phyloP scores from a whole-genome alignment of 2,797 vertebrate genomes.

The Tapirus indicus region DNA sequence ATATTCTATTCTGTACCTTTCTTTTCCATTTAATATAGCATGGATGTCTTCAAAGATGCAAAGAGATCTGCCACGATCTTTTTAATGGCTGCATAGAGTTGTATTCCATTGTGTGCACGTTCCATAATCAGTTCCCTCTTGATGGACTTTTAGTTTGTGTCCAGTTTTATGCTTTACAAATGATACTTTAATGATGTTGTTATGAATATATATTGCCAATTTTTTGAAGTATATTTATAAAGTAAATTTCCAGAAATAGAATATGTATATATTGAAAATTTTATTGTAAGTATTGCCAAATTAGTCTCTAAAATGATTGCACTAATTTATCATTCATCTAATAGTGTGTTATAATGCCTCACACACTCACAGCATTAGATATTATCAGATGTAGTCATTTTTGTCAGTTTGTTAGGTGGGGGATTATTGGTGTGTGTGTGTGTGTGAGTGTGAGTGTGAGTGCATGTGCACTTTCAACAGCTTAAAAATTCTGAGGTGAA shows the following conservation, averaged over 20 bases:
- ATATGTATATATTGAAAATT: neutral
- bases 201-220: neutral
- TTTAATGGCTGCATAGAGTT: neutral
- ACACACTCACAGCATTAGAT: neutral
- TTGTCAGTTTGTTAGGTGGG: neutral
- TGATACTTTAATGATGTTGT: neutral
- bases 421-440: neutral
- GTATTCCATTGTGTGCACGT: neutral
- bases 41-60: neutral
- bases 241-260: constrained; percentile 20
- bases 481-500: neutral
- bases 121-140: neutral
- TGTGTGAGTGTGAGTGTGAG: neutral
- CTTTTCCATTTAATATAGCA: neutral
- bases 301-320: neutral
- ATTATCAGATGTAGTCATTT: neutral
- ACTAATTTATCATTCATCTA: neutral
- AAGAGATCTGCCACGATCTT: neutral
- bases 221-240: neutral
- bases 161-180: neutral
- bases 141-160: neutral
- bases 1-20: neutral
- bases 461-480: neutral
- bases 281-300: neutral
- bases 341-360: neutral